Base-by-base conservation (phyloP, 2,888 invertebrate species). In the Neoascia interrupta region DNA sequence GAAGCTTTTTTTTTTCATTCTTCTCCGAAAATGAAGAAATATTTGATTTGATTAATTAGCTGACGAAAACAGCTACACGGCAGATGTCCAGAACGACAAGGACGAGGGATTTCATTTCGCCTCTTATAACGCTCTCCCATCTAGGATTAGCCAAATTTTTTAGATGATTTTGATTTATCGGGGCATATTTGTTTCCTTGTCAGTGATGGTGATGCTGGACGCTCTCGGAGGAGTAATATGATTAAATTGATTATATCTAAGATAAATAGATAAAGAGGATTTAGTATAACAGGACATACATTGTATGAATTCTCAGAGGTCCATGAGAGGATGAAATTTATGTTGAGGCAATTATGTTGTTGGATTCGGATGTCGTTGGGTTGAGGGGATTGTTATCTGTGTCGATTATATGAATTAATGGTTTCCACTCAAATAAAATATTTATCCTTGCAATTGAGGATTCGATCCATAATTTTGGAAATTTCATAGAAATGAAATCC, bases 11-110 rank as follows among this genome's bases (percentile, higher is more conserved):
- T 10, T 15, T 16, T 10, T 3, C 15, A 26, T n/a, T n/a, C n/a
- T n/a, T n/a, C n/a, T n/a, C n/a, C n/a, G 5, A 23, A 0, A 10
- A 28, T 26, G 19, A 39, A 34, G 31, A 34, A 60, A 39, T 21
- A 21, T 11, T 21, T n/a, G n/a, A 26, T 16, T 70, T 76, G 70
- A 76, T 76, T 76, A 76, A 76, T 76, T 76, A 76, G 70, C 45
- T 58, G 75, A 64, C 63, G 51, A 64, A n/a, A n/a, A n/a, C n/a
- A 51, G 51, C 56, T 63, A 75, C 60, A 75, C 53, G 69, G 69
- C 70, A 56, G 19, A 37, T 28, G n/a, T n/a, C n/a, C n/a, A n/a
- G n/a, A n/a, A n/a, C n/a, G n/a, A n/a, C n/a, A n/a, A n/a, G n/a
- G n/a, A n/a, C n/a, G 23, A 36, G 16, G 26, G 13, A 56, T 5